Base-by-base conservation (phyloP, 2,113 vertebrate genomes). In the Tympanuchus pallidicinctus region DNA sequence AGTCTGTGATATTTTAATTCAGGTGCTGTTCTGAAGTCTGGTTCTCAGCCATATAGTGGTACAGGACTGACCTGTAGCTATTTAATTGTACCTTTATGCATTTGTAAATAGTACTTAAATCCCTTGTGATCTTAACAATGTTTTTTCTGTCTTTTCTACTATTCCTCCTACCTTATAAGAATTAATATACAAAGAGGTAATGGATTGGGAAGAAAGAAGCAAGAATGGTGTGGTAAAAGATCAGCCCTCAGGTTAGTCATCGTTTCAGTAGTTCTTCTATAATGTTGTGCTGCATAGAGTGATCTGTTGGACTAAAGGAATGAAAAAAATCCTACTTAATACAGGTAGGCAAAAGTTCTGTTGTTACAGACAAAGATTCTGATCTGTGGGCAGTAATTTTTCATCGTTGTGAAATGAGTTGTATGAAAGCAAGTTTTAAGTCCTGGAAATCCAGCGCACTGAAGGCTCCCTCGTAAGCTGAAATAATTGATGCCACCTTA, bases 181-280 rank as follows among this genome's bases (percentile, higher is more conserved):
- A 93, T 97, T 99, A 69, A 99, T 99, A 98, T 99, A 99, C 98
- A 99, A 99, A 97, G 99, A 99, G 97, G 98, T 99, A 92, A 99
- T 99, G 95, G 99, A 99, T 95, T 99, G 99, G 99, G 99, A 99
- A 96, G 99, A 99, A 97, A 98, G 99, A 95, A 99, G 98, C 98
- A 99, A 99, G 97, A 99, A 99, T 71, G 99, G 99, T 70, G 98
- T 99, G 88, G 98, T 98, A 93, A 99, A 99, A 98, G 99, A 99
- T 82, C 99, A 99, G 70, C 98, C 98, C 93, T 99, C 98, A 97
- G 99, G 99, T 99, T 97, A 98, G 98, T 98, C 93, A 96, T 97
- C 85, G 96, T 92, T 97, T 96, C 90, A 80, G 80, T 95, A 73
- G 88, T 91, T 87, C 38, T 59, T 22, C 57, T 42, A 38, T 83